Conservation (phyloP, 2,888 invertebrate genomes). For the Cataglyphis cursor region DNA sequence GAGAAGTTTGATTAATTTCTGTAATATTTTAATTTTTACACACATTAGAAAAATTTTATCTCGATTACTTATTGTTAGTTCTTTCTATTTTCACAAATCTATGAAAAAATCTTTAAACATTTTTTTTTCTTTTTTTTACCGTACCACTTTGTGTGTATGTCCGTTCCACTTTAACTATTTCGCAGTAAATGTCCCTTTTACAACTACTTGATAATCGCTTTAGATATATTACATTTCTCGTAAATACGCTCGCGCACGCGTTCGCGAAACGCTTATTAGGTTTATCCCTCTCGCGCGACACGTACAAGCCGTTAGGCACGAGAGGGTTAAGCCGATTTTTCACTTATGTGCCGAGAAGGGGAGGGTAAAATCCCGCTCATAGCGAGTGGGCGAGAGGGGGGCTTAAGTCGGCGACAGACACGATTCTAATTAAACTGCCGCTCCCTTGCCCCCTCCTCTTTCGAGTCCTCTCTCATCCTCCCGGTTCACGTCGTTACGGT, state of each 20-base stretch:
- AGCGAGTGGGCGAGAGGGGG: slow-evolving; percentile 53
- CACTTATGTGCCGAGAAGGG: slow-evolving; percentile 38
- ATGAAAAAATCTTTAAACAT: neutral
- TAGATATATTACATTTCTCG: neutral
- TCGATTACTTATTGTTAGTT: neutral
- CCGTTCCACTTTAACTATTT: neutral
- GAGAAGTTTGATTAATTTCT: neutral
- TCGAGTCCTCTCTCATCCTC: neutral
- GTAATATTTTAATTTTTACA: neutral
- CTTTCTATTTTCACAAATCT: neutral
- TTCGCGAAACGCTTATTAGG: slow-evolving; percentile 23
- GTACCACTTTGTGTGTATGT: neutral
- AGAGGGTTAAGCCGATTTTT: slow-evolving; percentile 52
- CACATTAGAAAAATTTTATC: neutral
- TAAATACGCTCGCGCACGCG: slow-evolving; percentile 29
- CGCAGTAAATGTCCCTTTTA: neutral
- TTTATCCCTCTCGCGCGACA: slow-evolving; percentile 34
- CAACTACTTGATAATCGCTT: neutral
- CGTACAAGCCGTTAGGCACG: slow-evolving; percentile 47
- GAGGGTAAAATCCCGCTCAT: slow-evolving; percentile 36
- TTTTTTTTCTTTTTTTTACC: too few relatives aligned
- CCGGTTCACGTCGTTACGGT: slow-evolving; percentile 74
- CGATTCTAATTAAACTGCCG: slow-evolving; percentile 81
- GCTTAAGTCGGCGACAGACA: slow-evolving; percentile 79
- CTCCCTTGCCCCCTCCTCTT: slow-evolving; percentile 10